phyloP scores from a whole-genome alignment of 2,113 vertebrate species.

The Triplophysa dalaica region DNA sequence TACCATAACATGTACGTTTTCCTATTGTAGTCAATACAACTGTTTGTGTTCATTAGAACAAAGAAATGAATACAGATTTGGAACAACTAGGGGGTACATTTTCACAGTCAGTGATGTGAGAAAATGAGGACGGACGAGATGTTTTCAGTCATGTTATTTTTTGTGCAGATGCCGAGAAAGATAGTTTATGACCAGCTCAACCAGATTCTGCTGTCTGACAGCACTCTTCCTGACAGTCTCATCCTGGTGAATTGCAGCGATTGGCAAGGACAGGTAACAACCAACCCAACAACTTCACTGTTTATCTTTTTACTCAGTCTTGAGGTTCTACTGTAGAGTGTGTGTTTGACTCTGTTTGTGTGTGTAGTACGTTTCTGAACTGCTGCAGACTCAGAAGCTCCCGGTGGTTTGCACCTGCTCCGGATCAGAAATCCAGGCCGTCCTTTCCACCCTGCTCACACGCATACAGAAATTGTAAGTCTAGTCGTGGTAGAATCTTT shows the following conservation, averaged over 20 bases:
- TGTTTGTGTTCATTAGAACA: too few relatives aligned
- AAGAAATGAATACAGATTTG: too few relatives aligned
- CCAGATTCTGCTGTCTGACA: constrained; percentile 76
- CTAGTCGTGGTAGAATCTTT: neutral
- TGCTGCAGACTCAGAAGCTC: constrained; percentile 84
- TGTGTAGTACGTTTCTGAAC: constrained; percentile 81
- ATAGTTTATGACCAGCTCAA: constrained; percentile 80
- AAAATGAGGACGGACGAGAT: neutral
- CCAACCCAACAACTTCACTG: neutral
- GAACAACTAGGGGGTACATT: too few relatives aligned
- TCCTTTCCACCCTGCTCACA: constrained; percentile 82
- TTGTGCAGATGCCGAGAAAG: constrained; percentile 73
- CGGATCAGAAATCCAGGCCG: constrained; percentile 84
- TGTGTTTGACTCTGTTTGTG: constrained; percentile 15
- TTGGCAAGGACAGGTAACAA: constrained; percentile 79
- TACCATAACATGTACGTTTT: too few relatives aligned
- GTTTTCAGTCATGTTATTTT: neutral
- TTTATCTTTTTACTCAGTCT: neutral
- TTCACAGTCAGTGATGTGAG: neutral
- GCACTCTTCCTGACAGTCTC: constrained; percentile 75
- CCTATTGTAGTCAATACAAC: too few relatives aligned
- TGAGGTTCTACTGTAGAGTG: neutral
- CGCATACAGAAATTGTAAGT: constrained; percentile 93
- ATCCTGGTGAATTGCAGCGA: constrained; percentile 76
- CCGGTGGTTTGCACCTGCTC: constrained; percentile 88